Percentiles rank a stretch among this genome's conserved stretches.
Conservation (phyloP, 2,113 vertebrate species). For the Coptodon rendalli region DNA sequence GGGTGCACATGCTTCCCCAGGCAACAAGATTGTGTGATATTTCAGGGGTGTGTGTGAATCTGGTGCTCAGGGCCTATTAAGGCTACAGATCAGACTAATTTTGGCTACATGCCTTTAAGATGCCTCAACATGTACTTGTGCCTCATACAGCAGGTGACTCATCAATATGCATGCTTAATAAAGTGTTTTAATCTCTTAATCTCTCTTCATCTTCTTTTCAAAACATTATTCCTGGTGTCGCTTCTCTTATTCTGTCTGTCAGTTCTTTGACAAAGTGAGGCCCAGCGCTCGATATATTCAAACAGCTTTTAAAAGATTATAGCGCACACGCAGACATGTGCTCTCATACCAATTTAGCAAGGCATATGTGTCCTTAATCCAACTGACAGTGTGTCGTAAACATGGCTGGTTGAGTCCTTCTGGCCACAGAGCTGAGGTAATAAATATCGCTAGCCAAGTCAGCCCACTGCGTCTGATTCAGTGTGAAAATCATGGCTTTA, state of each 20-base stretch:
- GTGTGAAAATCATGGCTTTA: constrained; percentile 40
- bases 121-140: constrained; percentile 4
- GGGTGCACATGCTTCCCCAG: constrained; percentile 21
- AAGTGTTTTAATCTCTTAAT: constrained; percentile 11
- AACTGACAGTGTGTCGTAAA: constrained; percentile 40
- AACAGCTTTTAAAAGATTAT: constrained; percentile 39
- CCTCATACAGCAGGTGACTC: constrained; percentile 12
- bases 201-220: neutral
- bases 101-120: constrained; percentile 7
- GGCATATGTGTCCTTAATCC: constrained; percentile 53
- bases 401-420: constrained; percentile 33
- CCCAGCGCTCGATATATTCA: neutral
- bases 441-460: constrained; percentile 35
- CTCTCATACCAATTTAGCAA: constrained; percentile 36
- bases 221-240: neutral
- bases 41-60: constrained; percentile 36
- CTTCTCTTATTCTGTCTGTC: neutral
- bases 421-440: constrained; percentile 46
- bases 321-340: neutral
- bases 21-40: constrained; percentile 45
- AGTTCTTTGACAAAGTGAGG: neutral
- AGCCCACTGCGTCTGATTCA: constrained; percentile 39
- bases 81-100: constrained; percentile 39
- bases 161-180: constrained; percentile 9
- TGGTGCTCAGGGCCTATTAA: constrained; percentile 10